Percentiles rank a stretch among this genome's conserved stretches.
These are phyloP conservation scores for Pristionchus pacificus DNA, from an alignment of 1,140 invertebrate species.

Conservation along the genomic window DNA sequence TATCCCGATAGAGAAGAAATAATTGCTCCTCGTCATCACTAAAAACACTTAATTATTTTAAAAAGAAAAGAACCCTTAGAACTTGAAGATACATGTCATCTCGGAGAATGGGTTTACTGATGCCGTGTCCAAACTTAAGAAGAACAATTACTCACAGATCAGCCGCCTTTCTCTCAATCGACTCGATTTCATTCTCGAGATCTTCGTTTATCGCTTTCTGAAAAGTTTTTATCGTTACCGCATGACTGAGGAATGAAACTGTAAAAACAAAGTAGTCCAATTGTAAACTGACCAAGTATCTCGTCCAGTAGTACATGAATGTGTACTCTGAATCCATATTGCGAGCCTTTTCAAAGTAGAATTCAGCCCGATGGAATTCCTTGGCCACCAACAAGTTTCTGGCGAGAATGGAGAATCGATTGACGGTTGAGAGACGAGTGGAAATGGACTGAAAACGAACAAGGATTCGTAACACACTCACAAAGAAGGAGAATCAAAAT, in stretches of 20 bases:
- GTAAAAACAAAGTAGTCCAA: neutral
- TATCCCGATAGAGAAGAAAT: neutral
- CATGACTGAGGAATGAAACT: no score
- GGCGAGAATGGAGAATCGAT: neutral
- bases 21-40: neutral
- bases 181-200: slow-evolving; percentile 17
- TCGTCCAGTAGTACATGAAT: slow-evolving; percentile 27
- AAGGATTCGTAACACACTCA: neutral
- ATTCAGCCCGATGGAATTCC: slow-evolving; percentile 26
- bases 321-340: neutral
- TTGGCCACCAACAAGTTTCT: neutral
- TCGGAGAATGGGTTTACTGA: neutral
- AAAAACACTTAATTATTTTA: neutral
- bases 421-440: neutral
- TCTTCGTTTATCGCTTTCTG: slow-evolving; percentile 7
- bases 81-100: no score
- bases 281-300: slow-evolving; percentile 28
- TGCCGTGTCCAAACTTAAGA: neutral
- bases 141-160: neutral
- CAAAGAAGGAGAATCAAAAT: slow-evolving; percentile 1
- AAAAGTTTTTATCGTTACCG: no score
- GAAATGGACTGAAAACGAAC: neutral
- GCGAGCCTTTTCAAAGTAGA: slow-evolving; percentile 9
- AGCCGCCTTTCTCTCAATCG: slow-evolving; percentile 13
- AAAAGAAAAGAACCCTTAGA: neutral